Percentiles rank a stretch among this genome's conserved stretches.
These are phyloP conservation scores for Morinoia aosen DNA, from an alignment of 2,888 invertebrate genomes.

Conservation along the genomic window DNA sequence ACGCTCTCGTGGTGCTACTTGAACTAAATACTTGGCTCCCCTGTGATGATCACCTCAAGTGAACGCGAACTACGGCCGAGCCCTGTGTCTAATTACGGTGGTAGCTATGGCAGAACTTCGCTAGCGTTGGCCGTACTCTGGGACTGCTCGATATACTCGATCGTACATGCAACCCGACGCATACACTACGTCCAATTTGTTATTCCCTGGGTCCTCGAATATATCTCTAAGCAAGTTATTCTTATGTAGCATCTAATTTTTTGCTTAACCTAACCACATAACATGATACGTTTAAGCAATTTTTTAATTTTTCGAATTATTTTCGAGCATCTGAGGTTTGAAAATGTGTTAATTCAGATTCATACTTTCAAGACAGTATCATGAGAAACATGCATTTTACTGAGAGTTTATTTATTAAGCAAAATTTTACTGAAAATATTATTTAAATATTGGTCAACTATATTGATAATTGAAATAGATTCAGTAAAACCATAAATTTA, in stretches of 20 bases:
- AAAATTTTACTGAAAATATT: neutral
- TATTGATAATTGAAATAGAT: neutral
- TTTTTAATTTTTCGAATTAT: neutral
- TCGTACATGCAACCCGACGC: neutral
- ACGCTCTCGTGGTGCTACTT: neutral
- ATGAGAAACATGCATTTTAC: neutral
- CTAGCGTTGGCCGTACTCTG: neutral
- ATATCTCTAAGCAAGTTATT: neutral
- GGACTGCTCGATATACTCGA: neutral
- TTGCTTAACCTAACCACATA: neutral
- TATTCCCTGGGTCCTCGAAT: neutral
- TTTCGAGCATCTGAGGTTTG: neutral
- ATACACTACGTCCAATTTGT: neutral
- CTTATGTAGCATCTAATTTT: neutral
- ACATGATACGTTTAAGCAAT: neutral
- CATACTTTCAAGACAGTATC: neutral
- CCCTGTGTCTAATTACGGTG: neutral
- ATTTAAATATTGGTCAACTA: neutral
- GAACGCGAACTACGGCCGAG: neutral
- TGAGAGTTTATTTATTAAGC: neutral
- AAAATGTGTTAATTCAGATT: neutral
- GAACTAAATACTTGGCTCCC: neutral
- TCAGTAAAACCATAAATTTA: neutral
- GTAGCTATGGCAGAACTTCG: neutral
- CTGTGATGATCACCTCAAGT: neutral